These are phyloP conservation scores for Glossophaga mutica DNA, from an alignment of 2,797 vertebrate genomes.

Conservation along the genomic window DNA sequence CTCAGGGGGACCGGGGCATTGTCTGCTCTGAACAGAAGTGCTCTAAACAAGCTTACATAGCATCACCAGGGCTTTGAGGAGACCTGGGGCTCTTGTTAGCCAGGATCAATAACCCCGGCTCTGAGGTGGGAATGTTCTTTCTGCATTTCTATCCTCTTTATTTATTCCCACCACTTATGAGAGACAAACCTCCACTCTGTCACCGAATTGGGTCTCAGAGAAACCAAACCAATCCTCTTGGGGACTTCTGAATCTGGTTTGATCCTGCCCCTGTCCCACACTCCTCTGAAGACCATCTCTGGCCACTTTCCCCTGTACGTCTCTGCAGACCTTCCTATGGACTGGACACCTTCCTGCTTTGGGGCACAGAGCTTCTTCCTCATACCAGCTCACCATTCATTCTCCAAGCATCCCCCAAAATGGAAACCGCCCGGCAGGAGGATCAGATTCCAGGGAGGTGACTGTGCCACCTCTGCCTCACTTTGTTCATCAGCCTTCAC, in stretches of 20 bases:
- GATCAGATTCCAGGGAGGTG: neutral
- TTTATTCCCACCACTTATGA: neutral
- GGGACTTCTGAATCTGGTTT: neutral
- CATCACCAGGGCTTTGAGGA: neutral
- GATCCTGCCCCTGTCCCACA: neutral
- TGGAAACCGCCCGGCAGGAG: neutral
- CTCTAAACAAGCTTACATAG: neutral
- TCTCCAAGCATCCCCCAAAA: neutral
- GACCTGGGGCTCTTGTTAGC: neutral
- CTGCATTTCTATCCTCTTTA: neutral
- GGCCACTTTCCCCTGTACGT: neutral
- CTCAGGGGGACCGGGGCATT: neutral
- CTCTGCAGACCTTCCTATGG: neutral
- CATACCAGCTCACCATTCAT: neutral
- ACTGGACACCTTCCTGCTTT: neutral
- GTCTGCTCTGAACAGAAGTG: neutral
- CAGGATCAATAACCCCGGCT: neutral
- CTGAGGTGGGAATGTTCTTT: neutral
- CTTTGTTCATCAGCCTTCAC: neutral
- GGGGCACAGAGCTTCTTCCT: neutral
- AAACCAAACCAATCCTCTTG: neutral
- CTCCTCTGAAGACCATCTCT: neutral
- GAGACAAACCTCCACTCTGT: neutral
- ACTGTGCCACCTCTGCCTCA: neutral
- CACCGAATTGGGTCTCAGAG: neutral